Evolutionary conservation across 2,113 vertebrate species (phyloP).

Genomic region (Neofelis nebulosa): DNA sequence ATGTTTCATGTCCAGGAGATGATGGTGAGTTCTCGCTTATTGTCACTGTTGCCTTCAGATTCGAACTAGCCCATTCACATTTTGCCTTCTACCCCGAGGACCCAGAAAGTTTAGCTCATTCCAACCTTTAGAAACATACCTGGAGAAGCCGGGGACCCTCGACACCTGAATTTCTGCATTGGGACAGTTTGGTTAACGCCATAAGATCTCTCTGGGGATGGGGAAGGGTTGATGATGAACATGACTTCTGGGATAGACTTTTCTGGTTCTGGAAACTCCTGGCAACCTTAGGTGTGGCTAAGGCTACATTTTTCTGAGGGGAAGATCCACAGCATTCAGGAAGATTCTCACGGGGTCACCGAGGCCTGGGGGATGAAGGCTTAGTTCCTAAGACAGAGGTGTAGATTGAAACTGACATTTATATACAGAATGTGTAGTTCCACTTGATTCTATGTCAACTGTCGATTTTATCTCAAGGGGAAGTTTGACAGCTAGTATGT

Average conservation of each 20-base stretch:
- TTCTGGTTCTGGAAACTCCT: background rate
- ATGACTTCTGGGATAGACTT: background rate
- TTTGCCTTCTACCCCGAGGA: background rate
- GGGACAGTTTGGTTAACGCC: background rate
- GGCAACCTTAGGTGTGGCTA: background rate
- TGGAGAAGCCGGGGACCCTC: background rate
- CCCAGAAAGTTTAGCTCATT: background rate
- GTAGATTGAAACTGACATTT: background rate
- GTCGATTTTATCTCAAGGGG: background rate
- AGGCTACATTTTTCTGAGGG: background rate
- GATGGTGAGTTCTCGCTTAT: constrained; percentile 87
- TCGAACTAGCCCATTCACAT: background rate
- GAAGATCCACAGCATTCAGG: background rate
- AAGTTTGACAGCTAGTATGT: background rate
- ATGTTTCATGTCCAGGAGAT: constrained; percentile 94
- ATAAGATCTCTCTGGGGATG: background rate
- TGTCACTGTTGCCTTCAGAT: background rate
- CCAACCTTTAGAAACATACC: background rate
- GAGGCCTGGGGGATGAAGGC: background rate
- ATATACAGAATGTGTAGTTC: background rate
- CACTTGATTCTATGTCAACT: background rate
- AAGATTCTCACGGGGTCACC: background rate
- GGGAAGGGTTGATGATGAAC: background rate
- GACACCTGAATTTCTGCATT: background rate
- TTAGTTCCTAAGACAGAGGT: background rate